Evolutionary conservation across 2,888 invertebrate genomes (phyloP).

Genomic region (Parthenolecanium corni): DNA sequence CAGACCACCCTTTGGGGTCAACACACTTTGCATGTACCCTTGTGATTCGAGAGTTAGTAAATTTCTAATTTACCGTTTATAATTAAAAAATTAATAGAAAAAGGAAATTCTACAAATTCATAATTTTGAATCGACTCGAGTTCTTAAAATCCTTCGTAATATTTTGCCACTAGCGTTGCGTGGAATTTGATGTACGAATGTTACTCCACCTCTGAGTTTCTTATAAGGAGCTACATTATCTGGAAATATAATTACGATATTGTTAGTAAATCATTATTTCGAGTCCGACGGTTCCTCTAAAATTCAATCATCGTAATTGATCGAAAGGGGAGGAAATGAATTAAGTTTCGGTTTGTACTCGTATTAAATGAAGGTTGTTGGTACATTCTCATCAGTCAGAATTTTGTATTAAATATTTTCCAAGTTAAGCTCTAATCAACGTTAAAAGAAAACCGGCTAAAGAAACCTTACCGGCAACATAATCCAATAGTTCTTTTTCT

Average conservation of each 20-base stretch:
- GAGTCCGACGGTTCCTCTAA: no score
- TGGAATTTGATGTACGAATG: conserved; percentile 1
- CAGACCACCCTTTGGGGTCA: no score
- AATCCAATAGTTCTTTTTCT: neutral
- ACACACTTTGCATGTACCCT: no score
- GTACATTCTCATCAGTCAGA: neutral
- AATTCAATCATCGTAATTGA: no score
- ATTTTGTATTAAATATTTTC: neutral
- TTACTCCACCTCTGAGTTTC: conserved; percentile 13
- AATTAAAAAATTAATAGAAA: no score
- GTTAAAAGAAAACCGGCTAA: neutral
- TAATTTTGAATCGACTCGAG: neutral
- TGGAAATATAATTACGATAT: neutral
- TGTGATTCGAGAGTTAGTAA: no score
- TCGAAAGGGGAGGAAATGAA: no score
- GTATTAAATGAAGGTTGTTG: neutral
- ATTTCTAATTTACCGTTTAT: no score
- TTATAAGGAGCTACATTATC: conserved; percentile 12
- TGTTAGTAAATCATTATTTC: no score
- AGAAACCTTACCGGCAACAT: neutral
- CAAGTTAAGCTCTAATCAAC: neutral
- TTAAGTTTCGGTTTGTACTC: no score
- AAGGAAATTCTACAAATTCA: no score
- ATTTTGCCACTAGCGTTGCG: conserved; percentile 8
- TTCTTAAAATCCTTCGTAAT: neutral